Evolutionary conservation across 1,140 invertebrate genomes (phyloP), one percentile per base, ranked within the genome.

Genomic region (Rhopalosiphum maidis): DNA sequence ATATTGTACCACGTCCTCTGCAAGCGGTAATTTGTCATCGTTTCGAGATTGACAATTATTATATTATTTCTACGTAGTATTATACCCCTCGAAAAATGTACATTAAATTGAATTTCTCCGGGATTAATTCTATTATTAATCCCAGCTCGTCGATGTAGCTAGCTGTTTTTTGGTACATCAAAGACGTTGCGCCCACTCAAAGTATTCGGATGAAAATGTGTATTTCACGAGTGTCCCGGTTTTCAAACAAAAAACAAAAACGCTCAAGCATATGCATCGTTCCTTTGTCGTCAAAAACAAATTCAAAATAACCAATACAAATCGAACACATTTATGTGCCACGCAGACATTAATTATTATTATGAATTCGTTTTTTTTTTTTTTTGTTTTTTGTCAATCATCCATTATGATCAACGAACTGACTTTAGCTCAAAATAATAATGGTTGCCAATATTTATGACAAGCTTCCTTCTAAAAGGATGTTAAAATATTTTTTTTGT

Each of bases 391-490:
- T 18, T 51, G 48, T 77, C 15, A 77, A n/a, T 68, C 30, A 18
- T 18, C 60, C 60, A 18, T 77, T 77, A 77, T 77, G 60, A 77
- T n/a, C 60, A 77, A 77, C 18, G 4, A 77, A 77, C 60, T 77
- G 30, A 77, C n/a, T 18, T 77, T n/a, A 1, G n/a, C 18, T 77
- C 15, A n/a, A n/a, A 77, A 77, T n/a, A n/a, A 77, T 68, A 77
- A n/a, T n/a, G 60, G 60, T 77, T 77, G 60, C 60, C 60, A 77
- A 77, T 77, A 77, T 77, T n/a, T n/a, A 77, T 77, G n/a, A 77
- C 4, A 77, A 77, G 30, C 60, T 77, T 35, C 1, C 15, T n/a
- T 35, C 60, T 77, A 77, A 77, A n/a, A n/a, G 15, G 4, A 77
- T 77, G 30, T 77, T 77, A n/a, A 77, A 77, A 77, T 77, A 60